Conservation (phyloP, 2,113 vertebrate genomes). For the Eptesicus fuscus region DNA sequence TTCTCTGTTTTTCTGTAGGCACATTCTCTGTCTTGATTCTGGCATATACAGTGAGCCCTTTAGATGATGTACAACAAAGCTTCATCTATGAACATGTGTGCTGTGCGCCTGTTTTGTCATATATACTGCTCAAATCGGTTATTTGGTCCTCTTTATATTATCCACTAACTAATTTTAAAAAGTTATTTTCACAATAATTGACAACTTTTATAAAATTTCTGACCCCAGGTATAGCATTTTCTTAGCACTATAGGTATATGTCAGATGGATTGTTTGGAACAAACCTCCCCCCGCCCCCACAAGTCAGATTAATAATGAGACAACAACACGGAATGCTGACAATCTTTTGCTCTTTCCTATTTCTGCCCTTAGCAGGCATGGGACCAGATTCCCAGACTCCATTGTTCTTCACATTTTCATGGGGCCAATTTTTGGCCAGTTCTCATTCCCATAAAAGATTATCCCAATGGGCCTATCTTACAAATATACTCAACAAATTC, state of each 20-base stretch:
- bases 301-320: not conserved
- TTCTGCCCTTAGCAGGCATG: not conserved
- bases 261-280: not conserved
- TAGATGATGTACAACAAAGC: not conserved
- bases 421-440: constrained; percentile 69
- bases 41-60: not conserved
- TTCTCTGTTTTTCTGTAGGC: not conserved
- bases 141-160: not conserved
- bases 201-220: not conserved
- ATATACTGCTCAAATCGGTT: not conserved
- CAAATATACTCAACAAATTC: constrained; percentile 76
- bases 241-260: not conserved
- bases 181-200: not conserved
- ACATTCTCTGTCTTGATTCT: not conserved
- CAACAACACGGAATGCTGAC: not conserved
- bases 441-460: constrained; percentile 73
- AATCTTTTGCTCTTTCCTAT: not conserved
- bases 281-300: not conserved
- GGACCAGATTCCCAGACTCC: constrained; percentile 46
- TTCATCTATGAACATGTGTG: not conserved
- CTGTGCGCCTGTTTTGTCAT: not conserved
- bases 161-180: not conserved
- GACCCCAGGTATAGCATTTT: not conserved
- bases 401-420: constrained; percentile 63
- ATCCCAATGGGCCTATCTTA: constrained; percentile 67